phyloP scores from a whole-genome alignment of 2,113 vertebrate species.

The Machaerirhynchus nigripectus region DNA sequence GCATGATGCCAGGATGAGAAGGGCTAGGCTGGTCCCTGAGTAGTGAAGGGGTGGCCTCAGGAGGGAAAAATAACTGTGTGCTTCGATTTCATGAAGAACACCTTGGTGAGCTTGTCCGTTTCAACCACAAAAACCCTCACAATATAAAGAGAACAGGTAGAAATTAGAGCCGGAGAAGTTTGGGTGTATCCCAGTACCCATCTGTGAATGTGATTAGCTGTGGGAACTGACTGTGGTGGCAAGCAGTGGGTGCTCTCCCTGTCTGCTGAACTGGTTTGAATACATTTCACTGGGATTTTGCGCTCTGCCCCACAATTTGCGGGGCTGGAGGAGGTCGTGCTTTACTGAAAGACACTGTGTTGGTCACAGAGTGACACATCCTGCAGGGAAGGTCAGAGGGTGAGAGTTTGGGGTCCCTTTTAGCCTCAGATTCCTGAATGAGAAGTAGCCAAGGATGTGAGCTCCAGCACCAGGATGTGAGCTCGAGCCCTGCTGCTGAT shows the following conservation, averaged over 20 bases:
- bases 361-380: neutral
- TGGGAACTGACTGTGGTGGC: neutral
- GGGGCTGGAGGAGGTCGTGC: neutral
- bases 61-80: neutral
- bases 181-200: fast-evolving
- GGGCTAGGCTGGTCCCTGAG: neutral
- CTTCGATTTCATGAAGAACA: neutral
- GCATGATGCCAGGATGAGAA: neutral
- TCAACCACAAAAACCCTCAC: fast-evolving
- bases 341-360: neutral
- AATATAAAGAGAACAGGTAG: neutral
- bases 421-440: neutral
- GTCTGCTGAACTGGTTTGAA: neutral
- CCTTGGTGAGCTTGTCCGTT: neutral
- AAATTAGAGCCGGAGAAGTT: neutral
- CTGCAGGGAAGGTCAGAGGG: neutral
- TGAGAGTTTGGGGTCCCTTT: neutral
- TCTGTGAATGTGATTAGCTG: neutral
- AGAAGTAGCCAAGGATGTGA: neutral
- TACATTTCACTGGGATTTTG: neutral
- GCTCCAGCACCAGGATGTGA: neutral
- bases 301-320: fast-evolving
- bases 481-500: fast-evolving
- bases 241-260: neutral
- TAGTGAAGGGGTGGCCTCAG: neutral